Evolutionary conservation across 1,140 invertebrate genomes (phyloP).

Genomic region (Aplysia californica): DNA sequence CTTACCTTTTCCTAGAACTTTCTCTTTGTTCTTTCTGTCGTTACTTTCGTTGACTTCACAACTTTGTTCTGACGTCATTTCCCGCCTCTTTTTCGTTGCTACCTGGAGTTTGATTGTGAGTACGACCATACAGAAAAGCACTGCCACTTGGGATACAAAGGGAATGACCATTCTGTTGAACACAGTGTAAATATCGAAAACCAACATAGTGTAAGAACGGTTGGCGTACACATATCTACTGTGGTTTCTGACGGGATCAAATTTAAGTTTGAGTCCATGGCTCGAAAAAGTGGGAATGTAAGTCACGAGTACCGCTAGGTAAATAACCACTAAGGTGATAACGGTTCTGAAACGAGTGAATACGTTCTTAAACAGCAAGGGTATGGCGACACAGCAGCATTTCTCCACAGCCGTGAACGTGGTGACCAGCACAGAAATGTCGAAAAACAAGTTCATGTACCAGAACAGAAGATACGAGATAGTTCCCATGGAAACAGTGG

Average conservation of each 20-base stretch:
- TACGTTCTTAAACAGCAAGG: neutral
- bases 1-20: too few species aligned
- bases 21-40: neutral
- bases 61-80: neutral
- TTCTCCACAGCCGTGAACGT: neutral
- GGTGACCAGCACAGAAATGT: neutral
- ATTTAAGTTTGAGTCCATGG: neutral
- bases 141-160: neutral
- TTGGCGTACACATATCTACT: neutral
- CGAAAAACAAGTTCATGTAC: neutral
- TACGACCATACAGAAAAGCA: conserved; percentile 16
- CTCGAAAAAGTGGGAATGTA: neutral
- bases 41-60: too few species aligned
- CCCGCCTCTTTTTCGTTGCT: neutral
- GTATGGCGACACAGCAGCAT: conserved; percentile 2
- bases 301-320: neutral
- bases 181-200: neutral
- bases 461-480: neutral
- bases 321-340: neutral
- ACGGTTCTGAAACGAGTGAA: neutral
- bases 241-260: neutral
- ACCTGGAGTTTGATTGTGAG: neutral
- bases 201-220: neutral
- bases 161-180: conserved; percentile 1
- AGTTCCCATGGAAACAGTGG: neutral